Evolutionary conservation across 2,888 invertebrate genomes (phyloP).

Genomic region (Tinea semifulvella): DNA sequence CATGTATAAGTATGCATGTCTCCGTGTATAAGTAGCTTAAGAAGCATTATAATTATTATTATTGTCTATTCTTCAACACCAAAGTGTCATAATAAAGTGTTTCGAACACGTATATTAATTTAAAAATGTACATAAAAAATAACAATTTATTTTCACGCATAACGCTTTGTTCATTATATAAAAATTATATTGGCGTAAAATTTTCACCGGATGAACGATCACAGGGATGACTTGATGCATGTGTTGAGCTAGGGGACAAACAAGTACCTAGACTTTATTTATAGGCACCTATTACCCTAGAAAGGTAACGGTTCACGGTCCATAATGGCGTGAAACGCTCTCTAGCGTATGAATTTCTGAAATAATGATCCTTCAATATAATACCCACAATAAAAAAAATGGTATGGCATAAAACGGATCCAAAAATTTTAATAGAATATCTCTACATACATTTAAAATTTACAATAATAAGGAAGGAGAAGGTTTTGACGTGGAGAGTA

Average conservation of each 20-base stretch:
- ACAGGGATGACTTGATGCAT: slow-evolving; percentile 25
- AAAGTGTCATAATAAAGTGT: too few species aligned
- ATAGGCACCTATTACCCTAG: slow-evolving; percentile 53
- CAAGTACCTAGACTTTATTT: slow-evolving; percentile 47
- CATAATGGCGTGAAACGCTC: slow-evolving; percentile 37
- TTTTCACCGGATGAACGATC: slow-evolving; percentile 34
- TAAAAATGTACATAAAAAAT: too few species aligned
- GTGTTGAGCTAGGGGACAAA: not conserved
- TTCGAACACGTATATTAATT: too few species aligned
- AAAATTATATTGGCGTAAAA: slow-evolving; percentile 8
- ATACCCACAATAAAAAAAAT: not conserved
- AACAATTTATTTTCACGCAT: slow-evolving; percentile 4
- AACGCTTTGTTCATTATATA: slow-evolving; percentile 4
- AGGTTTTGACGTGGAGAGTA: not conserved
- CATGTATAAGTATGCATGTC: too few species aligned
- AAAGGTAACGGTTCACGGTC: slow-evolving; percentile 54
- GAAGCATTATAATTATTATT: too few species aligned
- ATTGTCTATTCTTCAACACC: too few species aligned
- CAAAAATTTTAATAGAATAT: too few species aligned
- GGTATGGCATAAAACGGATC: too few species aligned
- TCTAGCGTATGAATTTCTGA: slow-evolving; percentile 38
- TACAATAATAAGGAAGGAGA: too few species aligned
- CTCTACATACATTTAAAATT: too few species aligned
- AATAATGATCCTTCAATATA: not conserved
- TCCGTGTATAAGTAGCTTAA: too few species aligned